Conservation (phyloP, 2,888 invertebrate genomes). For the Drosophila setosimentum region DNA sequence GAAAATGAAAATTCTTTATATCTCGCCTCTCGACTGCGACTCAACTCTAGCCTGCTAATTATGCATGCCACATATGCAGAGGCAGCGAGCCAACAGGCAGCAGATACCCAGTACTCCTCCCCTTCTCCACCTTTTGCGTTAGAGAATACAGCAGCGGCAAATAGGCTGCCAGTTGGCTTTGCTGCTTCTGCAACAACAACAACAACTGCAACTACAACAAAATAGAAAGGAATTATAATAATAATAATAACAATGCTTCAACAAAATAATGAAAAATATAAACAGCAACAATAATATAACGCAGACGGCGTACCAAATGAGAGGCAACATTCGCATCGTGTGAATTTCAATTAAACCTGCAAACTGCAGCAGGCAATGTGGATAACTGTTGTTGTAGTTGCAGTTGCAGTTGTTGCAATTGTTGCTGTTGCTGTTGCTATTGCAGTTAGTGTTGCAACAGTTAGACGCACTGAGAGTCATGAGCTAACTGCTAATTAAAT, state of each 20-base stretch:
- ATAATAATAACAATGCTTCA: constrained; percentile 73
- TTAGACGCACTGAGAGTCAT: constrained; percentile 63
- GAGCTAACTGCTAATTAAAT: constrained; percentile 69
- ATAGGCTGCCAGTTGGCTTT: constrained; percentile 49
- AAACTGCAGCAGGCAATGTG: constrained; percentile 24
- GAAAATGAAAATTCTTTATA: constrained; percentile 68
- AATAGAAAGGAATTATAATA: constrained; percentile 76
- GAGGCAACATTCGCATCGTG: constrained; percentile 74
- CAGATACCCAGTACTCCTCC: neutral
- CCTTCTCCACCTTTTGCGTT: constrained; percentile 29
- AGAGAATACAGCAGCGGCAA: constrained; percentile 40
- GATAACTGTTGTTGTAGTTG: constrained; percentile 20
- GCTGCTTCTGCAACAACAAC: constrained; percentile 63
- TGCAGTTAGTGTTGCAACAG: constrained; percentile 40
- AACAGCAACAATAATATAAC: constrained; percentile 48
- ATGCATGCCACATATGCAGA: constrained; percentile 76
- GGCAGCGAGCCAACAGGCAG: constrained; percentile 30
- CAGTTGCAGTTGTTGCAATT: constrained; percentile 3
- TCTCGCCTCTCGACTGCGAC: constrained; percentile 39
- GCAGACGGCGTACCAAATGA: constrained; percentile 76
- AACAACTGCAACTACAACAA: constrained; percentile 18
- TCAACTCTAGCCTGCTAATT: constrained; percentile 69
- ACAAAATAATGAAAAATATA: constrained; percentile 57
- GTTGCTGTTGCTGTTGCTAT: constrained; percentile 7
- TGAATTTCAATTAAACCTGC: constrained; percentile 82